Evolutionary conservation across 1,140 invertebrate species (phyloP).

Genomic region (Drosophila subpulchrella): DNA sequence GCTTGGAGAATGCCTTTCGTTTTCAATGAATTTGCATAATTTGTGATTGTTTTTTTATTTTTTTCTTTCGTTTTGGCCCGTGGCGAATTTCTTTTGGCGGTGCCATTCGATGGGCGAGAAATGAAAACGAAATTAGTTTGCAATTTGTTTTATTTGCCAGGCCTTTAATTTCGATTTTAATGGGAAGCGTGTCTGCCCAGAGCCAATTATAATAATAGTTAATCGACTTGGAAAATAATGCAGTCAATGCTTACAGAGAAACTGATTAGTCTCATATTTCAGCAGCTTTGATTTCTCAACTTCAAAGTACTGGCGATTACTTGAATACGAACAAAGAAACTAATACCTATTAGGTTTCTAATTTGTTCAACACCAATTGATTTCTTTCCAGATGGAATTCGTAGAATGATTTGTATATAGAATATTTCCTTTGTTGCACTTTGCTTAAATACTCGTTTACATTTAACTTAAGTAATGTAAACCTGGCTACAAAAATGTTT

Average conservation of each 20-base stretch:
- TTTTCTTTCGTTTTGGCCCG: conserved; percentile 18
- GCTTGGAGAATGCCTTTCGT: conserved; percentile 64
- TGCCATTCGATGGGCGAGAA: conserved; percentile 40
- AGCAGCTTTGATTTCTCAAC: conserved; percentile 16
- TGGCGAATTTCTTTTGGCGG: conserved; percentile 36
- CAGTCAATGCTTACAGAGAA: conserved; percentile 16
- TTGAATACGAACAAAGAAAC: conserved; percentile 6
- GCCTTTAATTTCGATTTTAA: conserved; percentile 7
- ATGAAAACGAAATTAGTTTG: conserved; percentile 50
- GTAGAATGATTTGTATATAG: too few relatives aligned
- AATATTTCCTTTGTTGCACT: too few relatives aligned
- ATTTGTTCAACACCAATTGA: background rate
- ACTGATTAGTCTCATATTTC: conserved; percentile 31
- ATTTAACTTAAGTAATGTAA: background rate
- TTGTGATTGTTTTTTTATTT: conserved; percentile 17
- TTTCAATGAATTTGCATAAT: conserved; percentile 78
- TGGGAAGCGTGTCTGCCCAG: conserved; percentile 22
- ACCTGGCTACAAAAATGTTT: background rate
- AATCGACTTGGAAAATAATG: conserved; percentile 10
- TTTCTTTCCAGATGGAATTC: background rate
- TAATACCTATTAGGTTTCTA: conserved; percentile 2
- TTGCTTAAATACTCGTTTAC: background rate
- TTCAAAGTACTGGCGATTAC: conserved; percentile 7
- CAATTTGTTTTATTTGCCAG: conserved; percentile 44
- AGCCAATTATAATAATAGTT: conserved; percentile 32